These are phyloP conservation scores for Silurus glanis DNA, from an alignment of 2,113 vertebrate genomes.

Conservation along the genomic window DNA sequence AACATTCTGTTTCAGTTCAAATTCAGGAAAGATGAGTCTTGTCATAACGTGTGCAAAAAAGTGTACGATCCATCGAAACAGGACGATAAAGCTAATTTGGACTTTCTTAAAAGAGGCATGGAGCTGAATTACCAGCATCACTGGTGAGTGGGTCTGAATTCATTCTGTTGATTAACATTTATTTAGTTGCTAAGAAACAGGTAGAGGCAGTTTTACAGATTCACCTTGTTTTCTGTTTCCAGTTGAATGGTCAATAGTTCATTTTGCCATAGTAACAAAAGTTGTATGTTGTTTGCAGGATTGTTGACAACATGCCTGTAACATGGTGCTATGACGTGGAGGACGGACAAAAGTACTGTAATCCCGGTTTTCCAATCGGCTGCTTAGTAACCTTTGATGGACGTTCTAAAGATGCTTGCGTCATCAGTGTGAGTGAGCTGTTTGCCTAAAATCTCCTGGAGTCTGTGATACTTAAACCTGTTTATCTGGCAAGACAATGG, in stretches of 20 bases:
- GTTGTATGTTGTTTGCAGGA: conserved; percentile 73
- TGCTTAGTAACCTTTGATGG: conserved; percentile 88
- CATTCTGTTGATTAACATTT: neutral
- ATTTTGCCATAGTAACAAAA: neutral
- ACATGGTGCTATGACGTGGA: conserved; percentile 98
- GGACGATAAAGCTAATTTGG: conserved; percentile 63
- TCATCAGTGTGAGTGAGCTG: conserved; percentile 85
- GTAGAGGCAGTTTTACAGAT: neutral
- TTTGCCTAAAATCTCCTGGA: neutral
- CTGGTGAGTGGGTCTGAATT: conserved; percentile 63
- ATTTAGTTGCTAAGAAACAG: conserved; percentile 3
- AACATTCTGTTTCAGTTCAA: conserved; percentile 61
- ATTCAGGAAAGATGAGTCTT: conserved; percentile 63
- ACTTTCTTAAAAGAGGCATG: conserved; percentile 78
- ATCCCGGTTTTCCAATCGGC: conserved; percentile 96
- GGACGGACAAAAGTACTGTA: conserved; percentile 90
- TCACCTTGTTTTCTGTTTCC: neutral
- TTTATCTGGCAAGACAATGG: neutral
- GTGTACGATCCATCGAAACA: conserved; percentile 55
- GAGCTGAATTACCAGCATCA: conserved; percentile 80
- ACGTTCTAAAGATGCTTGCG: conserved; percentile 90
- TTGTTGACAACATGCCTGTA: conserved; percentile 98
- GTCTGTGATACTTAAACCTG: neutral
- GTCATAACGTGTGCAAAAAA: conserved; percentile 66
- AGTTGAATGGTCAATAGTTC: neutral